These are phyloP conservation scores for Drosophila punjabiensis DNA, from an alignment of 1,140 invertebrate genomes.

Conservation along the genomic window DNA sequence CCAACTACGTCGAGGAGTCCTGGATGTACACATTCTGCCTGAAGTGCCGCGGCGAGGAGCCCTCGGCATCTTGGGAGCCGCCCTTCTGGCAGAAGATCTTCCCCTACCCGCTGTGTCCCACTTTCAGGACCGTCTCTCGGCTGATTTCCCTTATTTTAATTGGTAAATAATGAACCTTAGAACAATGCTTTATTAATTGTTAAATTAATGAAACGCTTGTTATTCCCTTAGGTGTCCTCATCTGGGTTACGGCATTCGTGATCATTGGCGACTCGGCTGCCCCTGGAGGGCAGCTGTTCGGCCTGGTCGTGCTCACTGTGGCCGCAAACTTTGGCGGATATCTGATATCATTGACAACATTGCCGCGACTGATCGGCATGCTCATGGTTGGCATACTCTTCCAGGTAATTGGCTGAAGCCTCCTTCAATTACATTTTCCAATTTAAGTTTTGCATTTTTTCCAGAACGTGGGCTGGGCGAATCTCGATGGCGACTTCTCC, in stretches of 20 bases:
- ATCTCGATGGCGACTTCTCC: conserved; percentile 88
- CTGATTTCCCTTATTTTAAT: conserved; percentile 89
- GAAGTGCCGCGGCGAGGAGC: conserved; percentile 86
- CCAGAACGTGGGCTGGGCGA: conserved; percentile 90
- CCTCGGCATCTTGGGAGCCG: conserved; percentile 91
- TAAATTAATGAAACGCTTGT: neutral
- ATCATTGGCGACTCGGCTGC: conserved; percentile 91
- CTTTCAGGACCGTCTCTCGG: conserved; percentile 91
- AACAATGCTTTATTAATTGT: neutral
- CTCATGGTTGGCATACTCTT: conserved; percentile 92
- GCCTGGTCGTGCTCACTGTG: conserved; percentile 90
- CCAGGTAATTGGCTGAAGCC: conserved; percentile 79
- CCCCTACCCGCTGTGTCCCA: conserved; percentile 92
- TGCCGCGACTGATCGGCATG: conserved; percentile 96
- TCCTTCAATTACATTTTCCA: neutral
- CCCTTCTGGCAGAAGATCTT: conserved; percentile 90
- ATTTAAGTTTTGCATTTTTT: conserved; percentile 1
- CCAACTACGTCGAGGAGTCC: conserved; percentile 79
- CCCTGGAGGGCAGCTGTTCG: conserved; percentile 92
- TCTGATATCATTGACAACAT: conserved; percentile 90
- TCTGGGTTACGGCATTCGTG: conserved; percentile 91
- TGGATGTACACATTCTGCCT: conserved; percentile 84
- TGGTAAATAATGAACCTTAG: conserved; percentile 82
- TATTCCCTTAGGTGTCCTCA: conserved; percentile 87
- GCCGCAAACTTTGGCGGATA: conserved; percentile 93